A percentile compares a stretch with the other conserved stretches of the same genome.
Conservation (phyloP, 2,797 vertebrate genomes). For the Crocodylus rhombifer region DNA sequence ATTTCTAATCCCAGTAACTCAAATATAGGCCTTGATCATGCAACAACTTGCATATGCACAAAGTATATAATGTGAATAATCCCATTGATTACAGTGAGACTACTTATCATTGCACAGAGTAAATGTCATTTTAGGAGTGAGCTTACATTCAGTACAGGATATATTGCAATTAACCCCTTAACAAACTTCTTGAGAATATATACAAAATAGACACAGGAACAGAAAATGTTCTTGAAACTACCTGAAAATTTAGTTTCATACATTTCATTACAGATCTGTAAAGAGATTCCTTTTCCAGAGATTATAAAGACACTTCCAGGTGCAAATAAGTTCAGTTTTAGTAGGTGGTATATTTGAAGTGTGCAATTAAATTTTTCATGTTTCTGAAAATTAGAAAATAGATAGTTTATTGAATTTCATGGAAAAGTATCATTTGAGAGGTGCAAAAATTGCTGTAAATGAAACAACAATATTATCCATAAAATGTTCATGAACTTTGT, state of each 20-base stretch:
- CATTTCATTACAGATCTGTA: slow-evolving; percentile 11
- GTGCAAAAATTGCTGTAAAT: slow-evolving; percentile 10
- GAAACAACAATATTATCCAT: slow-evolving; percentile 12
- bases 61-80: background rate
- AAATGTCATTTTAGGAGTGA: background rate
- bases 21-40: background rate
- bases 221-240: background rate
- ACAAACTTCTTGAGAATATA: background rate
- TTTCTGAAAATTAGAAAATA: background rate
- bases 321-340: background rate
- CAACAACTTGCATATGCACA: background rate
- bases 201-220: background rate
- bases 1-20: background rate
- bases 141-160: background rate
- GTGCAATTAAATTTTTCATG: background rate
- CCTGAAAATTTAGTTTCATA: background rate
- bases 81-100: background rate
- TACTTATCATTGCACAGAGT: background rate
- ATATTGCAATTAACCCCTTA: background rate
- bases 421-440: background rate
- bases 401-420: background rate
- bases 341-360: background rate
- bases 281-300: background rate
- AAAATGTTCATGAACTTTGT: slow-evolving; percentile 20
- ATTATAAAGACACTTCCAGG: background rate